Conservation (phyloP, 2,113 vertebrate genomes). For the Brachypteracias leptosomus region DNA sequence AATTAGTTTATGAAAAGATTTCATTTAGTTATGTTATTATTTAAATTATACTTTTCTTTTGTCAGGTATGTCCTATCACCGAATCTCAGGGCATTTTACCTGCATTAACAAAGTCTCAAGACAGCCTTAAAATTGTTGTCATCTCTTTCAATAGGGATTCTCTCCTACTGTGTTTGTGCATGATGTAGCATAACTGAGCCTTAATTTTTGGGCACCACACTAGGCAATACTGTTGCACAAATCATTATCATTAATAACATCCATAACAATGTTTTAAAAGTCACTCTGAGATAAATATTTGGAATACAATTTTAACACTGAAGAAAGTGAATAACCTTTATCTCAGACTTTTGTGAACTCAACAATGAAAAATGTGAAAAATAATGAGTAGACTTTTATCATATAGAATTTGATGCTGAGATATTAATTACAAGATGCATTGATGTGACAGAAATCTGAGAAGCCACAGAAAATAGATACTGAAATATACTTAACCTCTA, state of each 20-base stretch:
- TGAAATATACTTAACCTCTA: background rate
- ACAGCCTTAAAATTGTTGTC: background rate
- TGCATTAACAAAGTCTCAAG: background rate
- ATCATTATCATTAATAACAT: background rate
- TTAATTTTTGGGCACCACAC: background rate
- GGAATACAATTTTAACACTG: background rate
- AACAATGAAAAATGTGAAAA: background rate
- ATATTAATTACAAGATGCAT: background rate
- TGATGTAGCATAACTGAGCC: background rate
- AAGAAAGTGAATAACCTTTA: background rate
- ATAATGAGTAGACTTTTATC: background rate
- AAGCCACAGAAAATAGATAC: background rate
- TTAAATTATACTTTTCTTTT: background rate
- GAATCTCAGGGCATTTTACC: background rate
- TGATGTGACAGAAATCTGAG: background rate
- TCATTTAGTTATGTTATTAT: background rate
- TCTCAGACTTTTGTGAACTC: background rate
- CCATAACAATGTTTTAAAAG: background rate
- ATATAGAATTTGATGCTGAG: background rate
- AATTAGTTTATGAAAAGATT: background rate
- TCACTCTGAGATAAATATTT: background rate
- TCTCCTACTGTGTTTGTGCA: background rate
- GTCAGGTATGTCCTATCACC: background rate
- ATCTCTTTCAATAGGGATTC: background rate
- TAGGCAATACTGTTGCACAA: background rate